Evolutionary conservation across 1,140 invertebrate genomes (phyloP), one percentile per base, ranked within the genome.

Genomic region (Antheraea pernyi): DNA sequence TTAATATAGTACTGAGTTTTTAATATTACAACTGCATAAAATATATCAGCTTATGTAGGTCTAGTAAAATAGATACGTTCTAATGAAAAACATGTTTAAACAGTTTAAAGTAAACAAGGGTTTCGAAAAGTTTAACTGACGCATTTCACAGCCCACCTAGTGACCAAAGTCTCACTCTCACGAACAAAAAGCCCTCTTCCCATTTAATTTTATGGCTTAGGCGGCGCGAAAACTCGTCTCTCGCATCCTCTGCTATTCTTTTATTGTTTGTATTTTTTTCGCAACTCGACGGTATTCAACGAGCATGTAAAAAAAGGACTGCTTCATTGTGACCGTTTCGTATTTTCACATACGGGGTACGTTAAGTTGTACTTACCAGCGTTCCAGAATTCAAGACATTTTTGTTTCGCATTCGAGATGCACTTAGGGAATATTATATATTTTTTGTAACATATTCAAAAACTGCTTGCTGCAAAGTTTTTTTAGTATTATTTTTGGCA

Each of bases 181-280:
- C 19, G 48, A 60, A 67, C 73, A 74, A 75, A 66, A 70, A 72
- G 68, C 68, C 74, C 70, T 73, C 67, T 75, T 71, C 73, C 78
- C 76, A 78, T 80, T 78, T 78, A 80, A 80, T 80, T 80, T 78
- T 77, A 79, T 77, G 74, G 78, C 72, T 65, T 76, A 72, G 69
- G 71, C 68, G 72, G 70, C 73, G 59, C 60, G 74, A 77, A 74
- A 77, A 71, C 70, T 73, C 71, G 68, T 73, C 69, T 73, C 74
- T 69, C 67, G 75, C 67, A 73, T 71, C 71, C 71, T 72, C 62
- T 67, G n/a, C 69, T 73, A 69, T 60, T 69, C 67, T 73, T 76
- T 76, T 76, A 76, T 72, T 76, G 75, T 73, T 76, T 73, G 71
- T 76, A 68, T 73, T 76, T 53, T 73, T 76, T 76, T 73, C 69